Conservation (phyloP, 2,113 vertebrate genomes). For the Alces alces region DNA sequence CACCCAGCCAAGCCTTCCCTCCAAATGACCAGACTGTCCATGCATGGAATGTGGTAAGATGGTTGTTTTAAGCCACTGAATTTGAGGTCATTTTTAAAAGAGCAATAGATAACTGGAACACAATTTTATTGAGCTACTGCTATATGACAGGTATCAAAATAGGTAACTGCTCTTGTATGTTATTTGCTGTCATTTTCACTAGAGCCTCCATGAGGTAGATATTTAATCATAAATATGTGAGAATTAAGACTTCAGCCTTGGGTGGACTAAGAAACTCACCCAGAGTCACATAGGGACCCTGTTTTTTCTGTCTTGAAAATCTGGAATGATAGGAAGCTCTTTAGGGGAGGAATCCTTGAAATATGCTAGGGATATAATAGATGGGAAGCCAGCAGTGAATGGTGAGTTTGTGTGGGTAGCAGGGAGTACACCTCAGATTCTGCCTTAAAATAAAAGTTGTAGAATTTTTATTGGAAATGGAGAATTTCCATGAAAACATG, state of each 20-base stretch:
- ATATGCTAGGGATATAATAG: not conserved
- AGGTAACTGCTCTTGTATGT: not conserved
- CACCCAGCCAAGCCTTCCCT: not conserved
- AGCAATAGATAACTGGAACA: not conserved
- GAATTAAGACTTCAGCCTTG: not conserved
- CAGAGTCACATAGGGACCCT: not conserved
- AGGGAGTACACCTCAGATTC: not conserved
- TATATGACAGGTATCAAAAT: not conserved
- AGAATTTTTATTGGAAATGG: not conserved
- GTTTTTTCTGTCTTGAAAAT: not conserved
- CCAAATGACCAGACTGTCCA: too few species aligned
- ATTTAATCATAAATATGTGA: not conserved
- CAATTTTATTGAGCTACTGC: not conserved
- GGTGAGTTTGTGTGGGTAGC: not conserved
- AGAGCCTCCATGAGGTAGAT: not conserved
- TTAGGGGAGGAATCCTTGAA: not conserved
- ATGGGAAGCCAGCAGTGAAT: not conserved
- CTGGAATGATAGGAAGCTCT: not conserved
- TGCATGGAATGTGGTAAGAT: accelerated
- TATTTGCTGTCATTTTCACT: not conserved
- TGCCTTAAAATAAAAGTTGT: not conserved
- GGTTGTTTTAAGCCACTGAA: not conserved
- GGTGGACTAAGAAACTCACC: not conserved
- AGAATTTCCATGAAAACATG: not conserved
- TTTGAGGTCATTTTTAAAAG: not conserved